Percentiles rank a stretch among this genome's conserved stretches.
Evolutionary conservation across 2,797 vertebrate species (phyloP).

Genomic region (Melanotaenia trifasciata): DNA sequence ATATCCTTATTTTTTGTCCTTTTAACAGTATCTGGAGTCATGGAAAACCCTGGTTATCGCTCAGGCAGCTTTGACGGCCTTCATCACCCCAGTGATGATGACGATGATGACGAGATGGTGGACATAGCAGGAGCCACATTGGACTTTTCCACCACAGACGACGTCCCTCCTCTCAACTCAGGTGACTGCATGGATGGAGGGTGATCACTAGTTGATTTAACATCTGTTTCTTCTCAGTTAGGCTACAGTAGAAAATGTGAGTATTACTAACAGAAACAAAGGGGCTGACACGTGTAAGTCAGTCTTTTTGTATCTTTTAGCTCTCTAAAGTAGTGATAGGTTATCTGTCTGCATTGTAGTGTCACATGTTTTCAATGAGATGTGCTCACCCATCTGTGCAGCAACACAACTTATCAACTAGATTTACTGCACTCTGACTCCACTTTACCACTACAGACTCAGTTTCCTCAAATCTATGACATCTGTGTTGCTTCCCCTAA

Average conservation of each 20-base stretch:
- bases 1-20: background rate
- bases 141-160: slow-evolving; percentile 88
- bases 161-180: slow-evolving; percentile 87
- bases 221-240: too few relatives aligned
- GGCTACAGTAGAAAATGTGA: background rate
- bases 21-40: slow-evolving; percentile 50
- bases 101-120: slow-evolving; percentile 93
- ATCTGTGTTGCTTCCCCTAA: background rate
- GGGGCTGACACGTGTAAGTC: background rate
- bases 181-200: slow-evolving; percentile 61
- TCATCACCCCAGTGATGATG: slow-evolving; percentile 82
- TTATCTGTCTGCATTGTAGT: slow-evolving; percentile 1
- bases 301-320: background rate
- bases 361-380: slow-evolving; percentile 43
- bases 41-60: slow-evolving; percentile 87
- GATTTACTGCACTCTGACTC: background rate
- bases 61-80: slow-evolving; percentile 86
- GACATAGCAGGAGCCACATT: slow-evolving; percentile 89
- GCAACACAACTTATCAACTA: background rate
- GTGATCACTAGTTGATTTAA: too few relatives aligned
- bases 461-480: background rate
- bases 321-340: slow-evolving; percentile 15
- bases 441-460: background rate
- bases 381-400: slow-evolving; percentile 8
- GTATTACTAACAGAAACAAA: background rate